Evolutionary conservation across 2,113 vertebrate species (phyloP), one percentile per base, ranked within the genome.

Genomic region (Cynoglossus semilaevis): DNA sequence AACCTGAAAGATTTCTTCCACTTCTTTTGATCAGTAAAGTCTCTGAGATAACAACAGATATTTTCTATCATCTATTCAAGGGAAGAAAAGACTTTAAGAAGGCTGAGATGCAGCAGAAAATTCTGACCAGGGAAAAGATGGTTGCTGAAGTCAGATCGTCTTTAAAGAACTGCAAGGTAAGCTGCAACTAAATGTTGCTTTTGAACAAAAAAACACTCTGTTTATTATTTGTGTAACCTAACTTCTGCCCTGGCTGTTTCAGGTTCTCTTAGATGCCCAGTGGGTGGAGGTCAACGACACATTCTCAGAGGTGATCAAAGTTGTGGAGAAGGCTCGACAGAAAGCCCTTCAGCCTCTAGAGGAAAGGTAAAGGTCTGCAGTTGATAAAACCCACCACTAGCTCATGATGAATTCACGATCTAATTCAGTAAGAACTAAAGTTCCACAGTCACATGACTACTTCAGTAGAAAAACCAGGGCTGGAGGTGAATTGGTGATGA

Each of bases 181-280:
- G 58, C 14, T 5, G 16, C 1, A 15, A 15, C 11, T 11, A 1
- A 3, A 16, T 38, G 16, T 3, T 19, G 8, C 3, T 6, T 36
- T 46, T 40, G 47, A 0, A 15, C 42, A 13, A 0, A 16, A 13
- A 6, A 22, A 7, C 45, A 10, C 41, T 0, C 51, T 19, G 37
- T n/a, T 35, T 29, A 0, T 18, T 41, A 13, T 14, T 12, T 41
- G 38, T 41, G 9, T 5, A 4, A 41, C 38, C 1, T 15, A 44
- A 0, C 3, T 0, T 9, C 1, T 15, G 2, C 7, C 0, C 56
- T n/a, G 1, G 0, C 9, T 1, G 10, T 46, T 58, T 51, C 54
- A 90, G 88, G 47, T n/a, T 11, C 36, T 14, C 46, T 62, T 90
- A 64, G 68, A 87, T 1, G 14, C 37, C 0, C 84, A 88, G 51